phyloP scores from a whole-genome alignment of 2,797 vertebrate species.

The Cossypha heuglini region DNA sequence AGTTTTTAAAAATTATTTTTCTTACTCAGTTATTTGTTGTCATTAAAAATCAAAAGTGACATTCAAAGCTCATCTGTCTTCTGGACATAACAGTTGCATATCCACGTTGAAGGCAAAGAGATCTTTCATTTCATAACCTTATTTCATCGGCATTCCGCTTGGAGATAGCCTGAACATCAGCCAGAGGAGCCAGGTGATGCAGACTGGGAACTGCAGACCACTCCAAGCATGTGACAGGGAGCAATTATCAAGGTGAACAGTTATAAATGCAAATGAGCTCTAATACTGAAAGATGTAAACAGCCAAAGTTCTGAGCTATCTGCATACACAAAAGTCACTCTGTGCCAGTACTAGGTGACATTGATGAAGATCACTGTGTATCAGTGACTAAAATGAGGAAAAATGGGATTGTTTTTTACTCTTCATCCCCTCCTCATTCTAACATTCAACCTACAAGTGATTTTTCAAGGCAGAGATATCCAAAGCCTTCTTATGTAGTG shows the following conservation, averaged over 20 bases:
- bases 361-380: neutral
- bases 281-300: neutral
- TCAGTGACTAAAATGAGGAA: neutral
- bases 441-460: neutral
- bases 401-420: neutral
- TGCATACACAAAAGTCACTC: neutral
- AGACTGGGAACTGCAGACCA: neutral
- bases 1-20: neutral
- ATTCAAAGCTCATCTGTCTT: neutral
- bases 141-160: neutral
- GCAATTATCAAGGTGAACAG: neutral
- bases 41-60: neutral
- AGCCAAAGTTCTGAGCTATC: neutral
- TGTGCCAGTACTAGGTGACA: neutral
- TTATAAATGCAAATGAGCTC: neutral
- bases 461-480: neutral
- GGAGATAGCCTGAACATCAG: neutral
- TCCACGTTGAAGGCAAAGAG: neutral
- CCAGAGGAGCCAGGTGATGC: neutral
- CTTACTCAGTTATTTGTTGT: neutral
- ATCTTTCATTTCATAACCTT: neutral
- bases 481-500: neutral
- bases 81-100: neutral
- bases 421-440: neutral
- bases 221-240: neutral